Evolutionary conservation across 2,113 vertebrate species (phyloP).

Genomic region (Oplegnathus fasciatus): DNA sequence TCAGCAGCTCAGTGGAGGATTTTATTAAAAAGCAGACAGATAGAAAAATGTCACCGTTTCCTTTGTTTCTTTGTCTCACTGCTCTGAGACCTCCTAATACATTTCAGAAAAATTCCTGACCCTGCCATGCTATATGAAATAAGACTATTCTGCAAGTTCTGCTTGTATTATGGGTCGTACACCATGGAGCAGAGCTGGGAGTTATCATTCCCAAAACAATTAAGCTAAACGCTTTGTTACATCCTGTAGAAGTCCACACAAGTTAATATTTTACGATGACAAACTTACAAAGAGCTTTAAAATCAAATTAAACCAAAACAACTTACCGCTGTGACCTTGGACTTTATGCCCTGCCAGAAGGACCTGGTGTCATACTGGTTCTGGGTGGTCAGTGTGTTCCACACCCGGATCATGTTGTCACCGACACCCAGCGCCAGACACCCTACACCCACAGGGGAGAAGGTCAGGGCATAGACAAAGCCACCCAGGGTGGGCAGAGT

Average conservation of each 20-base stretch:
- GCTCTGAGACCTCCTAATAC: not conserved
- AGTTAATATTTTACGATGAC: not conserved
- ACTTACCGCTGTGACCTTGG: constrained; percentile 95
- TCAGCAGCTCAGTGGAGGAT: not conserved
- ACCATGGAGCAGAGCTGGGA: not conserved
- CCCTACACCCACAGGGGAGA: constrained; percentile 92
- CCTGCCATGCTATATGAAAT: not conserved
- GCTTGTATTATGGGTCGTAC: not conserved
- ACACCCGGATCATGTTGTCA: constrained; percentile 95
- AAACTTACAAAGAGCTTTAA: not conserved
- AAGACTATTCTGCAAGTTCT: not conserved
- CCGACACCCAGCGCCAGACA: constrained; percentile 93
- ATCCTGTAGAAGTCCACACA: not conserved
- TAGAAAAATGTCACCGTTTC: not conserved
- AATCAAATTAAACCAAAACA: not conserved
- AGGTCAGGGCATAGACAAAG: constrained; percentile 91
- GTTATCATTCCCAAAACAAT: not conserved
- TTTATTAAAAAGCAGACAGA: constrained; percentile 6
- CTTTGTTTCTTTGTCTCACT: not conserved
- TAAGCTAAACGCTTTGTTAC: not conserved
- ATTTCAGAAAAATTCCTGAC: not conserved
- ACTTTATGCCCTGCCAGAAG: constrained; percentile 97
- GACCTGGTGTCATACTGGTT: constrained; percentile 90
- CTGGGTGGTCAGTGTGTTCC: constrained; percentile 92
- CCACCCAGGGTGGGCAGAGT: constrained; percentile 94